Evolutionary conservation across 2,797 vertebrate species (phyloP).

Genomic region (Chlorospingus flavigularis): DNA sequence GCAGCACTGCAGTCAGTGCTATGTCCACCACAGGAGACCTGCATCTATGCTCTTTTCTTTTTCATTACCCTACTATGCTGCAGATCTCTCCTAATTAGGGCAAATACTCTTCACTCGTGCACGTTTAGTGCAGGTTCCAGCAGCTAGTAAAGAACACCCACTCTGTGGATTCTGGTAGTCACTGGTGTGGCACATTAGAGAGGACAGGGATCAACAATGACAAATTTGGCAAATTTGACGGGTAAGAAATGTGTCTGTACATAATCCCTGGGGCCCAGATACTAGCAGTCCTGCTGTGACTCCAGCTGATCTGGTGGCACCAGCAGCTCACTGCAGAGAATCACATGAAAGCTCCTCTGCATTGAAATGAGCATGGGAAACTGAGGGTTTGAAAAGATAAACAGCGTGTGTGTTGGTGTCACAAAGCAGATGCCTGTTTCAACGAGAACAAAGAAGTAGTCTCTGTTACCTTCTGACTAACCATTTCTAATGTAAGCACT

Average conservation of each 20-base stretch:
- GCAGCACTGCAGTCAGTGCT: background rate
- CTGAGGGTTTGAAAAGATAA: background rate
- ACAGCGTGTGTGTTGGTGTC: background rate
- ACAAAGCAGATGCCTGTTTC: background rate
- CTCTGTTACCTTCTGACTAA: background rate
- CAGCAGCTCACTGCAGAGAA: background rate
- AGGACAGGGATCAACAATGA: background rate
- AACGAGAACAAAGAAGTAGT: background rate
- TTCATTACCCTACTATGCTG: background rate
- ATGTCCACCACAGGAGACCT: background rate
- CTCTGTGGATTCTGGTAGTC: background rate
- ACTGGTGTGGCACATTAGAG: background rate
- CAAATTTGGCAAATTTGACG: background rate
- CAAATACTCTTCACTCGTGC: background rate
- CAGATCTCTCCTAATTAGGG: background rate
- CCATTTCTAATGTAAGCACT: background rate
- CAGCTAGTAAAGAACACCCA: background rate
- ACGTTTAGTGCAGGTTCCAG: background rate
- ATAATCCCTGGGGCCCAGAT: background rate
- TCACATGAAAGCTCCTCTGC: background rate
- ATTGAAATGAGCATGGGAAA: background rate
- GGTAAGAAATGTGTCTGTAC: background rate
- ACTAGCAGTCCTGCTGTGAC: background rate
- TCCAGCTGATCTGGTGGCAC: background rate
- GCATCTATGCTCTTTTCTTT: background rate